These are phyloP conservation scores for Indicator indicator DNA, from an alignment of 2,113 vertebrate genomes.

Conservation along the genomic window DNA sequence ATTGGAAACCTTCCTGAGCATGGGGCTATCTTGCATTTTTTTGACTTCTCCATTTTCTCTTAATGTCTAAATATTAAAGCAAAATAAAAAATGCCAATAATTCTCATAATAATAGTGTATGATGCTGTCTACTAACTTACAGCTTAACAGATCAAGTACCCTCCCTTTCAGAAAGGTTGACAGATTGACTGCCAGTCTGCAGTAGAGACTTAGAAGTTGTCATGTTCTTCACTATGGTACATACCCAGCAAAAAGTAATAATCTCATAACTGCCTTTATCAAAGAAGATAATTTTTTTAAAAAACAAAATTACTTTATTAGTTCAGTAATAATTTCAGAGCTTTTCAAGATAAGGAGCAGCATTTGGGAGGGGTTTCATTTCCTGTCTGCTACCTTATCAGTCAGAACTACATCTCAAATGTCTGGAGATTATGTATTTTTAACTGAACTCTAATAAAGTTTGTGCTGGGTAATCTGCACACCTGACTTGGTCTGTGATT, in stretches of 20 bases:
- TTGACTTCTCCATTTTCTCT: neutral
- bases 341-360: conserved; percentile 83
- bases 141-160: neutral
- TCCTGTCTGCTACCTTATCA: conserved; percentile 81
- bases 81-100: neutral
- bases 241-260: conserved; percentile 77
- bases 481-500: conserved; percentile 75
- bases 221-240: conserved; percentile 46
- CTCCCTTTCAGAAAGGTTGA: conserved; percentile 1
- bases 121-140: neutral
- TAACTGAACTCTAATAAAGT: conserved; percentile 84
- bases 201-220: conserved; percentile 54
- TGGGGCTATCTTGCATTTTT: neutral
- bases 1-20: neutral
- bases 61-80: neutral
- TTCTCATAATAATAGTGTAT: neutral
- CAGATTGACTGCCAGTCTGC: neutral
- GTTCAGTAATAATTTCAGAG: conserved; percentile 84
- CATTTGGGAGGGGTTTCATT: conserved; percentile 83
- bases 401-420: conserved; percentile 78
- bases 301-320: conserved; percentile 86
- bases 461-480: conserved; percentile 66
- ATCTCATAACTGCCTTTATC: conserved; percentile 77
- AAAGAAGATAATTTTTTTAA: conserved; percentile 58
- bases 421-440: conserved; percentile 82